A percentile compares a stretch with the other conserved stretches of the same genome.
Evolutionary conservation across 2,888 invertebrate genomes (phyloP).

Genomic region (Iphiclides podalirius): DNA sequence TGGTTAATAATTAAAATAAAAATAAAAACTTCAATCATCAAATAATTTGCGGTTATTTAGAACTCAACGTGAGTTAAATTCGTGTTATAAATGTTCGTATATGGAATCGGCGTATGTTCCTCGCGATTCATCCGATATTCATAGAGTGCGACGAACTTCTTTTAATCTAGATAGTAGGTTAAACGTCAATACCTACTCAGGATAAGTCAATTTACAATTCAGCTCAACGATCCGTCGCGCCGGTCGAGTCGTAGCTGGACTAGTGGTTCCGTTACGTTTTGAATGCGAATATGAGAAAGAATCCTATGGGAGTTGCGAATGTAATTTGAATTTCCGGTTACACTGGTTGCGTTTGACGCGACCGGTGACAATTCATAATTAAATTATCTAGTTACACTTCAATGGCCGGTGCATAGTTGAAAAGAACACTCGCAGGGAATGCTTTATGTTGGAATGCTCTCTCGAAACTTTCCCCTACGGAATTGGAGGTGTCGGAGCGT

Average conservation of each 20-base stretch:
- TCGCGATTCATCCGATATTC: conserved; percentile 7
- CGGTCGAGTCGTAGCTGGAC: background rate
- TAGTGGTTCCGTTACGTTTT: conserved; percentile 8
- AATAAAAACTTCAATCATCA: too few species aligned
- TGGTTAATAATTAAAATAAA: too few species aligned
- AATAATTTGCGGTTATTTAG: too few species aligned
- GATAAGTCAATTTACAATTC: conserved; percentile 12
- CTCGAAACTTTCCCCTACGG: conserved; percentile 1
- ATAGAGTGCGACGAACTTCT: conserved; percentile 12
- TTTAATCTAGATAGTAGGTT: background rate
- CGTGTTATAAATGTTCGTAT: too few species aligned
- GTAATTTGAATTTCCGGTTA: conserved; percentile 25
- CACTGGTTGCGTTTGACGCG: conserved; percentile 14
- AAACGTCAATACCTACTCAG: conserved; percentile 7
- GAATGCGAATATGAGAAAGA: conserved; percentile 6
- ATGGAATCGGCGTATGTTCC: background rate
- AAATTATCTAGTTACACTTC: conserved; percentile 25
- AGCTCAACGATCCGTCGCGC: background rate
- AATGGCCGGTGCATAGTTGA: conserved; percentile 15
- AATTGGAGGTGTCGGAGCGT: conserved; percentile 3
- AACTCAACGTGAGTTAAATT: too few species aligned
- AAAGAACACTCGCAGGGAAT: background rate
- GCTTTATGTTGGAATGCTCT: background rate
- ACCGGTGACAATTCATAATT: conserved; percentile 22
- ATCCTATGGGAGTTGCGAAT: conserved; percentile 10